Percentiles rank a stretch among this genome's conserved stretches.
These are phyloP conservation scores for Dusona sp. DNA, from an alignment of 2,888 invertebrate species.

Conservation along the genomic window DNA sequence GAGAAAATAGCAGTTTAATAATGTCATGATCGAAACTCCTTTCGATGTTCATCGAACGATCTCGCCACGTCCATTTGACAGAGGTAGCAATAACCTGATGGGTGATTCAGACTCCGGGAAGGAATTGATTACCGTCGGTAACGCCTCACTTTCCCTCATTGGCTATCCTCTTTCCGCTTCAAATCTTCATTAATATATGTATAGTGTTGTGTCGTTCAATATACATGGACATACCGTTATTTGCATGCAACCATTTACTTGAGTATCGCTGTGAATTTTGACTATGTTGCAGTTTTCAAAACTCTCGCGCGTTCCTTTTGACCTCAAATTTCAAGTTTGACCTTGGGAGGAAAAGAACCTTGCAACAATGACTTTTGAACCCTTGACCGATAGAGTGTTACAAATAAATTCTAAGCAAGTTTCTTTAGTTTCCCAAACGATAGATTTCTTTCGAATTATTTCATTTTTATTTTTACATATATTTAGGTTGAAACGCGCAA, in stretches of 20 bases:
- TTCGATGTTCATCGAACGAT: conserved; percentile 25
- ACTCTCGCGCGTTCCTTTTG: background rate
- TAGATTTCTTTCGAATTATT: no score
- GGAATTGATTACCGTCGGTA: conserved; percentile 52
- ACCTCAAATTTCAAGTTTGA: background rate
- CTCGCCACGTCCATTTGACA: conserved; percentile 22
- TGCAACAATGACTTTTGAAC: no score
- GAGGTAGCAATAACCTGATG: background rate
- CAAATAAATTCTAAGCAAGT: no score
- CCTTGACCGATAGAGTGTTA: no score
- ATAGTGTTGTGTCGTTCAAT: background rate
- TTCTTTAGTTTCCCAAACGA: no score
- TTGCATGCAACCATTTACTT: background rate
- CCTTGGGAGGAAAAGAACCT: no score
- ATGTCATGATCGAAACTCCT: conserved; percentile 36
- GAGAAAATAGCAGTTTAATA: conserved; percentile 22
- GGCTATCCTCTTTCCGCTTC: conserved; percentile 53
- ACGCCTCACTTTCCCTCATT: conserved; percentile 76
- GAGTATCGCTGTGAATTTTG: background rate
- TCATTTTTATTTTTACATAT: no score
- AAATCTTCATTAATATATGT: conserved; percentile 33
- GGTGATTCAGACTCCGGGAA: conserved; percentile 28
- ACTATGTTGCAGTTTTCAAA: background rate
- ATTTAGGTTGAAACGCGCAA: no score
- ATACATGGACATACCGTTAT: background rate